Evolutionary conservation across 2,113 vertebrate genomes (phyloP), one percentile per base, ranked within the genome.

Genomic region (Tachuris rubrigastra): DNA sequence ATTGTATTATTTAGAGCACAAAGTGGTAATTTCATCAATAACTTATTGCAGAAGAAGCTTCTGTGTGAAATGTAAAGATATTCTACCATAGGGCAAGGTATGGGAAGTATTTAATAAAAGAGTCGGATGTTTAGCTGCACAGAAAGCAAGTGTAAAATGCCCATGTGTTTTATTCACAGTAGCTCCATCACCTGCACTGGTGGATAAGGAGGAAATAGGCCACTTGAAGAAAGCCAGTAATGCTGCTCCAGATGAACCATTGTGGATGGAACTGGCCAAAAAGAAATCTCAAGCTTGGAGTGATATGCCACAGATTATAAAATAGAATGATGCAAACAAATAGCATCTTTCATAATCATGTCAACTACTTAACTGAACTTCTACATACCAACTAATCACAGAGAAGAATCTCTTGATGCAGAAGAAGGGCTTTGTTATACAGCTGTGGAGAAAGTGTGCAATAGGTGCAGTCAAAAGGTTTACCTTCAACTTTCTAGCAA

Each of bases 231-330:
- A 98, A 97, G 95, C 91, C 96, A 96, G 97, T 96, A 89, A 94
- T 18, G 93, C 97, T 55, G 98, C 98, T 46, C 74, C 95, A 0
- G 96, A 97, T 35, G 98, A 99, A 94, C 99, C 99, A 1, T 99
- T 97, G 0, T 99, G 99, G 99, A 99, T 99, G 99, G 99, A 99
- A 89, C 97, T 99, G 72, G 99, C 99, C 65, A 99, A 99, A 96
- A 99, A 99, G 95, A 99, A 99, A 95, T 99, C 99, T 3, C 98
- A 99, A 98, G 99, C 99, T 39, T 99, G 99, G 99, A 99, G 98
- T 60, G 99, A 99, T 90, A 99, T 99, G 98, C 98, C 98, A 1
- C 98, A 95, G 72, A 98, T 98, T 67, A 98, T 98, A 96, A 98
- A 98, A 96, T 98, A 98, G 95, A 69, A 33, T 1, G 9, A 39